Conservation (phyloP, 2,113 vertebrate genomes). For the Dermatemys mawii region DNA sequence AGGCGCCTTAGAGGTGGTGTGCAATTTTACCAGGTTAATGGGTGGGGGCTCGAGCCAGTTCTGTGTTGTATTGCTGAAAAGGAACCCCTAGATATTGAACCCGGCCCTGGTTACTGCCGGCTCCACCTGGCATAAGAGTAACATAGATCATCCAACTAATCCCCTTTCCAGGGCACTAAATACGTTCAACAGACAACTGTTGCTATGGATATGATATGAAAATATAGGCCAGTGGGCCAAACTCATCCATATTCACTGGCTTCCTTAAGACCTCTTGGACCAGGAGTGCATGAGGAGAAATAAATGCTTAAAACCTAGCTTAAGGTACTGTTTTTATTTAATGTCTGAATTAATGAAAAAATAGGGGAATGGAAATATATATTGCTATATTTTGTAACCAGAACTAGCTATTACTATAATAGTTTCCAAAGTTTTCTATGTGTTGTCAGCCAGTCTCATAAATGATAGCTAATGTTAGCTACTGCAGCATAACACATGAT, state of each 20-base stretch:
- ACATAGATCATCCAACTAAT: too few species aligned
- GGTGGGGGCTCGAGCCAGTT: too few species aligned
- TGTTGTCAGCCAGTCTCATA: constrained; percentile 14
- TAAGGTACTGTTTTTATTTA: constrained; percentile 52
- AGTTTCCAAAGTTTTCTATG: constrained; percentile 45
- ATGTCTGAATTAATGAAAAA: constrained; percentile 1
- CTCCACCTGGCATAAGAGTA: too few species aligned
- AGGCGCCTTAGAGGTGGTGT: too few species aligned
- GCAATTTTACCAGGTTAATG: too few species aligned
- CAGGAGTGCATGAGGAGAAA: constrained; percentile 54
- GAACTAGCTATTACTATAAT: constrained; percentile 46
- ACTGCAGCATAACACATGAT: neutral
- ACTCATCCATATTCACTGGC: constrained; percentile 39
- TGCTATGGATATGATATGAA: constrained; percentile 54
- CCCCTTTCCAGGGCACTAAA: too few species aligned
- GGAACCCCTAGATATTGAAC: too few species aligned
- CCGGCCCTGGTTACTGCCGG: too few species aligned
- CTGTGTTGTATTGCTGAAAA: too few species aligned
- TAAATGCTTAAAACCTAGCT: constrained; percentile 37
- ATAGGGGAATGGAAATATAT: constrained; percentile 49
- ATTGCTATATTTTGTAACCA: constrained; percentile 50
- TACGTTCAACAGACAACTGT: neutral
- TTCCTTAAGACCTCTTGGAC: constrained; percentile 39
- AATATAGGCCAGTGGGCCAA: constrained; percentile 37
- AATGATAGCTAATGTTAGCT: constrained; percentile 24